Evolutionary conservation across 2,797 vertebrate genomes (phyloP).

Genomic region (Heterohyrax brucei): DNA sequence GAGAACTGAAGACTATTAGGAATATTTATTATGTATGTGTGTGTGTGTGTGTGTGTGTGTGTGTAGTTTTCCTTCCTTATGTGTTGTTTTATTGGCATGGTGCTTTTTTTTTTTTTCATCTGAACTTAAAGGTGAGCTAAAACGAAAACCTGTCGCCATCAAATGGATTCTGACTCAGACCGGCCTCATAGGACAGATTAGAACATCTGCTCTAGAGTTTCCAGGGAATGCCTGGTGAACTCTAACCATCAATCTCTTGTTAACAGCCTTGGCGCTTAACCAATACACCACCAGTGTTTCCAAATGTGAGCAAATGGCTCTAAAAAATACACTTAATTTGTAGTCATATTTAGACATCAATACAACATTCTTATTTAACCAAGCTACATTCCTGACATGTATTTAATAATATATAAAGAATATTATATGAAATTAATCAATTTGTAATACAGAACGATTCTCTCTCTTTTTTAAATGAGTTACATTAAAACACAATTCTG

Average conservation of each 20-base stretch:
- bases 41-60: too few relatives aligned
- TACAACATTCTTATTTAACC: conserved; percentile 38
- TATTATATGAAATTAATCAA: background rate
- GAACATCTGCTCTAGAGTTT: too few relatives aligned
- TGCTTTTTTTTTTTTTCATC: conserved; percentile 6
- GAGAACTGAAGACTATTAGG: background rate
- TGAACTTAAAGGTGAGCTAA: background rate
- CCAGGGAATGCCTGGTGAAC: too few relatives aligned
- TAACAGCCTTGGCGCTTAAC: too few relatives aligned
- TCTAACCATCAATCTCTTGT: too few relatives aligned
- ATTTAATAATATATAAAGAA: background rate
- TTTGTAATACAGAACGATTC: background rate
- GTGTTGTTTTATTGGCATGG: background rate
- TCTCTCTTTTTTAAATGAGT: conserved; percentile 6
- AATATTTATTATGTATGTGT: too few relatives aligned
- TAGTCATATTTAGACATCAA: background rate
- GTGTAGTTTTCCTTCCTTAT: background rate
- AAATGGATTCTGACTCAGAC: too few relatives aligned
- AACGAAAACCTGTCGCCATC: too few relatives aligned
- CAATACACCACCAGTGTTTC: too few relatives aligned
- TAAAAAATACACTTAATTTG: background rate
- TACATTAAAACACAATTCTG: background rate
- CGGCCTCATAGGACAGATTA: too few relatives aligned
- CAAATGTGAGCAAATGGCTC: too few relatives aligned
- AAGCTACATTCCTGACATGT: background rate